A percentile compares a stretch with the other conserved stretches of the same genome.
phyloP scores from a whole-genome alignment of 2,113 vertebrate species.

The Halichoeres trimaculatus region DNA sequence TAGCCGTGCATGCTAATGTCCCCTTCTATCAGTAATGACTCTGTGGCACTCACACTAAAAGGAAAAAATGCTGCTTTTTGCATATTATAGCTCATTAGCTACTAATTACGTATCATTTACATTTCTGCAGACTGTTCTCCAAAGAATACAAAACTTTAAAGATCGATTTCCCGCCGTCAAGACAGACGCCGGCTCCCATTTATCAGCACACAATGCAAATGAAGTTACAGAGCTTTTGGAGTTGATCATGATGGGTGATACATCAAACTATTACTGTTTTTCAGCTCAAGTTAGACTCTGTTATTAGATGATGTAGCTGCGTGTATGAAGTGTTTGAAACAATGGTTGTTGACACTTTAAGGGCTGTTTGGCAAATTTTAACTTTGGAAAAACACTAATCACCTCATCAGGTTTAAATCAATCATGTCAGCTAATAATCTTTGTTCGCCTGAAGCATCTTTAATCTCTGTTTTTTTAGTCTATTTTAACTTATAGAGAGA shows the following conservation, averaged over 20 bases:
- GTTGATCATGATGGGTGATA: conserved; percentile 27
- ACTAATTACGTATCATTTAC: background rate
- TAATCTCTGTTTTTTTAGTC: no score
- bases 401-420: background rate
- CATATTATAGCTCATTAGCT: conserved; percentile 21
- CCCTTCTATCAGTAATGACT: conserved; percentile 29
- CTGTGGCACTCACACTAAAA: conserved; percentile 2
- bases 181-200: conserved; percentile 9
- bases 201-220: conserved; percentile 42
- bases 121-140: conserved; percentile 18
- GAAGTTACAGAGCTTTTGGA: conserved; percentile 3
- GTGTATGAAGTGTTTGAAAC: background rate
- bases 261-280: conserved; percentile 21
- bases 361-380: background rate
- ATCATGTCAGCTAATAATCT: no score
- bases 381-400: background rate
- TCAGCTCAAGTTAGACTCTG: background rate
- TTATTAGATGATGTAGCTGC: background rate
- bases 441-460: no score
- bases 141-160: background rate
- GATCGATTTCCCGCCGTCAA: conserved; percentile 37
- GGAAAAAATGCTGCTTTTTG: background rate
- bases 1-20: conserved; percentile 35
- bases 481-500: no score
- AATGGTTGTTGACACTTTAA: background rate